Percentiles rank a stretch among this genome's conserved stretches.
Evolutionary conservation across 2,113 vertebrate genomes (phyloP).

Genomic region (Amphiprion percula): DNA sequence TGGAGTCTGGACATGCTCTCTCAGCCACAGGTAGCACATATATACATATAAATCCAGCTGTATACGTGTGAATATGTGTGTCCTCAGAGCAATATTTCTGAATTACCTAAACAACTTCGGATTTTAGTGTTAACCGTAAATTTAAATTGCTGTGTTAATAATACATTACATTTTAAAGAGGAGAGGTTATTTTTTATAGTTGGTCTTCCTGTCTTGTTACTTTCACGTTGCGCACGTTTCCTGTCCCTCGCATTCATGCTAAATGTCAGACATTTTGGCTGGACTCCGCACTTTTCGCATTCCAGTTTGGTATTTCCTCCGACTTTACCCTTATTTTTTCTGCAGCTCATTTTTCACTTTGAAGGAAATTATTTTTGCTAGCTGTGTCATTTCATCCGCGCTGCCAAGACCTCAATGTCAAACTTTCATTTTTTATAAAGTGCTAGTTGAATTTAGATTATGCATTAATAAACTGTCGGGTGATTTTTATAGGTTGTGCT

Average conservation of each 20-base stretch:
- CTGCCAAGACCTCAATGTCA: constrained; percentile 73
- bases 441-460: constrained; percentile 74
- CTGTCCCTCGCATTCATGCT: constrained; percentile 27
- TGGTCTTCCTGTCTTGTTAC: constrained; percentile 14
- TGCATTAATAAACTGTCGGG: constrained; percentile 69
- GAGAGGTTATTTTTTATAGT: not conserved
- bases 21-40: constrained; percentile 91
- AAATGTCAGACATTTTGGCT: constrained; percentile 53
- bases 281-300: constrained; percentile 9
- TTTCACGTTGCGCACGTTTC: constrained; percentile 21
- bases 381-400: constrained; percentile 64
- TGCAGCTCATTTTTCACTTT: constrained; percentile 66
- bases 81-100: constrained; percentile 1
- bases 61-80: not conserved
- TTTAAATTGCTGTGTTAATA: constrained; percentile 10
- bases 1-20: constrained; percentile 99
- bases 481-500: constrained; percentile 75
- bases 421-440: constrained; percentile 68
- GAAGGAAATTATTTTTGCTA: constrained; percentile 69
- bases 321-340: constrained; percentile 12
- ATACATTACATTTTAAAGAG: not conserved
- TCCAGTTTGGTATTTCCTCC: constrained; percentile 38
- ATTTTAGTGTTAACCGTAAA: constrained; percentile 8
- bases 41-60: not conserved
- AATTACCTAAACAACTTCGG: not conserved